Evolutionary conservation across 64 coral and sea anemone genomes (phyloP).

Genomic region (Cladopsammia gracilis): DNA sequence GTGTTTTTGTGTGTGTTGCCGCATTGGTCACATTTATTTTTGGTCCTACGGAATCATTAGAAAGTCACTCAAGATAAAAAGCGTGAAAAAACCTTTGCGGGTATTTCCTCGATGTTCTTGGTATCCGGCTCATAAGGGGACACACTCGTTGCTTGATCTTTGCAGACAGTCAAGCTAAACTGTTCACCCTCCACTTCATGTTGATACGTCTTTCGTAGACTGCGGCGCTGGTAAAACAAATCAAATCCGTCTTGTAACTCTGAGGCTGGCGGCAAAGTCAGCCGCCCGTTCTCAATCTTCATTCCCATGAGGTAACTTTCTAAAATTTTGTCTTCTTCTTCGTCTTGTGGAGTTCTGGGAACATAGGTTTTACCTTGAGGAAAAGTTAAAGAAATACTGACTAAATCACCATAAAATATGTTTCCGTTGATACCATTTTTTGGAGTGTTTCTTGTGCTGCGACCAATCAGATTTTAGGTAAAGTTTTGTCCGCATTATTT

Average conservation of each 20-base stretch:
- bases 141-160: background rate
- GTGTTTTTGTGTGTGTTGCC: too few relatives aligned
- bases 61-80: too few relatives aligned
- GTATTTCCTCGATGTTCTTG: background rate
- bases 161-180: conserved; percentile 24
- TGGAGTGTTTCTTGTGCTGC: too few relatives aligned
- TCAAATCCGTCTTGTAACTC: conserved; percentile 17
- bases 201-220: background rate
- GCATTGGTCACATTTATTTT: too few relatives aligned
- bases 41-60: too few relatives aligned
- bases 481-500: too few relatives aligned
- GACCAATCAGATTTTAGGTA: too few relatives aligned
- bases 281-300: background rate
- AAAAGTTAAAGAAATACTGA: background rate
- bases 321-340: conserved; percentile 33
- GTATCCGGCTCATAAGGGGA: background rate
- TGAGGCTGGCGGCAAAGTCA: background rate
- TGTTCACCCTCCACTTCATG: background rate
- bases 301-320: background rate
- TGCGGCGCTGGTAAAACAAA: background rate
- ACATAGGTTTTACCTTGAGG: background rate
- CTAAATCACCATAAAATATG: too few relatives aligned
- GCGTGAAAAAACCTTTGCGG: conserved; percentile 6
- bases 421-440: too few relatives aligned
- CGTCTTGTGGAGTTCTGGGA: background rate